These are phyloP conservation scores for Noctua janthe DNA, from an alignment of 2,888 invertebrate species.

Conservation along the genomic window DNA sequence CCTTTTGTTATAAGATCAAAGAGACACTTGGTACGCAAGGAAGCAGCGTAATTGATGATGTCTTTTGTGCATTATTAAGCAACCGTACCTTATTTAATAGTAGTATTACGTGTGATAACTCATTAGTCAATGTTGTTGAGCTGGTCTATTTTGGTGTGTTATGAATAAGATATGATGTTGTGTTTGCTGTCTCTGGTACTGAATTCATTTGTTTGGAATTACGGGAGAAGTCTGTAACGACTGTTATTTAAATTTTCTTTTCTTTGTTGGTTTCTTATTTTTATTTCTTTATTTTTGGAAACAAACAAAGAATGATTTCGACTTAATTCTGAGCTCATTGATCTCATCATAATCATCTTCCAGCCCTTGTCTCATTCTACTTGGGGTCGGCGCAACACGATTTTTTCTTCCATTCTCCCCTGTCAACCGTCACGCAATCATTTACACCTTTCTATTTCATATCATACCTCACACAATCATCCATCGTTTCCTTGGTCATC, in stretches of 20 bases:
- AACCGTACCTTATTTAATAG: constrained; percentile 69
- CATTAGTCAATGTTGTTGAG: constrained; percentile 57
- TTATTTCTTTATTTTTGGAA: background rate
- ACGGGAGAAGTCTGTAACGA: background rate
- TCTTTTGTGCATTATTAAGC: constrained; percentile 78
- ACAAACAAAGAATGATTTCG: background rate
- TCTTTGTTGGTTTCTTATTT: constrained; percentile 11
- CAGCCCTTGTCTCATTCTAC: no score
- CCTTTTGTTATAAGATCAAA: constrained; percentile 81
- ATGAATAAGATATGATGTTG: constrained; percentile 48
- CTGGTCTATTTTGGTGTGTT: constrained; percentile 28
- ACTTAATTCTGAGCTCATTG: background rate
- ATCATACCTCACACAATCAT: no score
- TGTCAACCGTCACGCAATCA: no score
- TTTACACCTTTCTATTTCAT: no score
- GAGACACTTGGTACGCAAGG: constrained; percentile 73
- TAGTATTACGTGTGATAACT: constrained; percentile 63
- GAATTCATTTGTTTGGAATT: constrained; percentile 33
- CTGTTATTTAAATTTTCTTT: background rate
- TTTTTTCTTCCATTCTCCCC: no score
- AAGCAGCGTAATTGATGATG: constrained; percentile 76
- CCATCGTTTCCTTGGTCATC: no score
- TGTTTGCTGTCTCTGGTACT: constrained; percentile 19
- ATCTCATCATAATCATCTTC: no score
- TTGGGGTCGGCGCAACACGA: no score